Conservation (phyloP, 2,888 invertebrate genomes). For the Dasysyrphus albostriatus region DNA sequence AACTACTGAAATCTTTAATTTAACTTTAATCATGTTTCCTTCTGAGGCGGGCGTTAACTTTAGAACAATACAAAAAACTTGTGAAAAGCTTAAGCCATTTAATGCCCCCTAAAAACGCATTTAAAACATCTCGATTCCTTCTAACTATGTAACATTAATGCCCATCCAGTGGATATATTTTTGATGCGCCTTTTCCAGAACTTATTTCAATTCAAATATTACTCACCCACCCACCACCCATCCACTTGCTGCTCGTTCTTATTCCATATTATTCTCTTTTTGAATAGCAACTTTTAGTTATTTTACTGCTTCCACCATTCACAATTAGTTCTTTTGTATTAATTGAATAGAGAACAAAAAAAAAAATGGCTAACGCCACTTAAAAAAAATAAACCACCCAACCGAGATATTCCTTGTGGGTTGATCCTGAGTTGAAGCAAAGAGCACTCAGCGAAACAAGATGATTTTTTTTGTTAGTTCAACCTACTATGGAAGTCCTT, state of each 20-base stretch:
- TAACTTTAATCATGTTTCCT: conserved; percentile 1
- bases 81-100: conserved; percentile 3
- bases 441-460: conserved; percentile 49
- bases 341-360: conserved; percentile 24
- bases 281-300: conserved; percentile 34
- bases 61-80: not conserved
- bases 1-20: conserved; percentile 5
- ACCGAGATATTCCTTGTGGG: conserved; percentile 28
- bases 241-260: not conserved
- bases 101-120: conserved; percentile 1
- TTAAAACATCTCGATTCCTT: conserved; percentile 19
- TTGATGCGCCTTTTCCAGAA: conserved; percentile 10
- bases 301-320: conserved; percentile 39
- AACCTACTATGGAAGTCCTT: conserved; percentile 5
- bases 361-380: conserved; percentile 36
- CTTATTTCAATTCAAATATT: conserved; percentile 33
- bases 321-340: conserved; percentile 52
- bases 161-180: conserved; percentile 1
- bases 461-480: conserved; percentile 24
- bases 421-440: conserved; percentile 20
- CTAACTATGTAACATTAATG: conserved; percentile 22
- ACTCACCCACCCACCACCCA: not conserved
- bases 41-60: not conserved
- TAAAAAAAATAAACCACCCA: conserved; percentile 41
- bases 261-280: conserved; percentile 33